A percentile compares a stretch with the other conserved stretches of the same genome.
These are phyloP conservation scores for Allacma fusca DNA, from an alignment of 2,888 invertebrate genomes.

Conservation along the genomic window DNA sequence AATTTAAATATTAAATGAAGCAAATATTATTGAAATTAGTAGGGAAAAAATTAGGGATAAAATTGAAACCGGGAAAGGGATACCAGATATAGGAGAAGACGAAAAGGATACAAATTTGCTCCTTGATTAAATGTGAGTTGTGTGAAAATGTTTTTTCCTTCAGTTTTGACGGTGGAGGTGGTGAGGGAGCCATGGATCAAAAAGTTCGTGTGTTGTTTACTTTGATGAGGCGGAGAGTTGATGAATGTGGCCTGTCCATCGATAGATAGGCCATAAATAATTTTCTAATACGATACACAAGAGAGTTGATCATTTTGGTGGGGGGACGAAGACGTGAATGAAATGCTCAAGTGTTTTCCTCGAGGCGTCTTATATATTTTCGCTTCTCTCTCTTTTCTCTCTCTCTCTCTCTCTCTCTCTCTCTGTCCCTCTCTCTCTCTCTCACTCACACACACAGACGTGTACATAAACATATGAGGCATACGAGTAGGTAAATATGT, in stretches of 20 bases:
- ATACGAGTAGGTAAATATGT: conserved; percentile 15
- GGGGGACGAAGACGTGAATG: conserved; percentile 43
- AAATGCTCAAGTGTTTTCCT: conserved; percentile 46
- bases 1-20: conserved; percentile 1
- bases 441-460: background rate
- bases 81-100: background rate
- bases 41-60: background rate
- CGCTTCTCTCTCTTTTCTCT: background rate
- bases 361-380: conserved; percentile 32
- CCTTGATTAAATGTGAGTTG: conserved; percentile 1
- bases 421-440: background rate
- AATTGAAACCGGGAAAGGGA: background rate
- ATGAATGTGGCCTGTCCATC: conserved; percentile 48
- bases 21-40: background rate
- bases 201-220: conserved; percentile 49
- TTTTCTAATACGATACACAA: conserved; percentile 48
- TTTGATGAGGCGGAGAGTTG: conserved; percentile 50
- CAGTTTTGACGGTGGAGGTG: conserved; percentile 28
- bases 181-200: conserved; percentile 36
- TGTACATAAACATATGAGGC: background rate
- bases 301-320: conserved; percentile 45
- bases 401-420: conserved; percentile 2
- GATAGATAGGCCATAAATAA: conserved; percentile 49
- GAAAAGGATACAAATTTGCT: background rate
- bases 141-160: background rate